These are phyloP conservation scores for Polyodon spathula DNA, from an alignment of 2,113 vertebrate species.

Conservation along the genomic window DNA sequence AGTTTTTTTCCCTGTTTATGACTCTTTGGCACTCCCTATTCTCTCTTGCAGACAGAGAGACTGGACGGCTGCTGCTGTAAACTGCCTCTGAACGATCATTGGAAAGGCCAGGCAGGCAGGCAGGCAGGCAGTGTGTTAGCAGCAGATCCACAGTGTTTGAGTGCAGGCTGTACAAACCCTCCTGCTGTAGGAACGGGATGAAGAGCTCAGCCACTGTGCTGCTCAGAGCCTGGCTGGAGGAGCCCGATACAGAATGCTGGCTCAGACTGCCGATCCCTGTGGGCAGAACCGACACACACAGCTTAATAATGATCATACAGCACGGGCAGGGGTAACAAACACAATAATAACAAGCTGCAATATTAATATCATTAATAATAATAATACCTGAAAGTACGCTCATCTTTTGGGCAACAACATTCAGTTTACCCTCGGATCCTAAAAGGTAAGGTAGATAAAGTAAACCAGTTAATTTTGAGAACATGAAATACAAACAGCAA, in stretches of 20 bases:
- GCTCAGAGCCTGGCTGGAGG: constrained; percentile 77
- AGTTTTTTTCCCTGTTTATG: no score
- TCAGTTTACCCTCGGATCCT: constrained; percentile 95
- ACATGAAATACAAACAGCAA: no score
- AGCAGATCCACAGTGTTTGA: neutral
- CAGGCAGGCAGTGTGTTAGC: neutral
- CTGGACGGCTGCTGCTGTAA: no score
- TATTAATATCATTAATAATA: neutral
- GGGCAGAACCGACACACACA: neutral
- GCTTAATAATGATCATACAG: neutral
- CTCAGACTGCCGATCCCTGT: constrained; percentile 86
- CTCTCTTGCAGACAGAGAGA: no score
- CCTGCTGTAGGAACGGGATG: constrained; percentile 90
- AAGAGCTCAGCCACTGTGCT: constrained; percentile 72
- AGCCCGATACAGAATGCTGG: constrained; percentile 77
- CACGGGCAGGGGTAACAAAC: no score
- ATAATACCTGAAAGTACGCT: constrained; percentile 84
- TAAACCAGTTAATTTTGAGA: no score
- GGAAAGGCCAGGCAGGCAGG: no score
- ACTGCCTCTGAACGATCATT: no score
- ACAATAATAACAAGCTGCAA: neutral
- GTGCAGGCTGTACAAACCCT: constrained; percentile 58
- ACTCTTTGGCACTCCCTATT: no score
- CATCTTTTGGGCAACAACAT: constrained; percentile 85
- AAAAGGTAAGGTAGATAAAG: constrained; percentile 20